Evolutionary conservation across 2,113 vertebrate genomes (phyloP), one percentile per base, ranked within the genome.

Genomic region (Mormoops blainvillei): DNA sequence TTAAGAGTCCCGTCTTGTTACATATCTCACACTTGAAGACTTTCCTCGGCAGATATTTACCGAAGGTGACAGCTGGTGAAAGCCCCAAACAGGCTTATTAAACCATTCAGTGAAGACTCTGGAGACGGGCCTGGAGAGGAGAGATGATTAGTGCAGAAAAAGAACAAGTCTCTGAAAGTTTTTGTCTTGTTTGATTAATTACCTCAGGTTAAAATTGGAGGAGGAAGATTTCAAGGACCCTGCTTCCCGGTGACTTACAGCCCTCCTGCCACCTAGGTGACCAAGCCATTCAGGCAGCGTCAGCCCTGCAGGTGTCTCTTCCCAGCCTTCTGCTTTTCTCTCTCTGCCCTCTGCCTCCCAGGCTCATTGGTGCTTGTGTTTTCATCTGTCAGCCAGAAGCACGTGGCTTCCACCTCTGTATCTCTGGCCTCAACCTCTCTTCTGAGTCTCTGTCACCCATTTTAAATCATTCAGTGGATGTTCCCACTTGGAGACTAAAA

Each of bases 171-270:
- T 86, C 61, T 74, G 54, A 50, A 86, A 76, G 54, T 77, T 82
- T 95, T 70, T 95, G 67, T 94, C 63, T 54, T 13, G 0, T 93
- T 86, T 97, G 95, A 97, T 97, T 94, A 96, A 97, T 97, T 91
- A 80, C 74, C 63, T 86, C 36, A 31, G 36, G 20, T 78, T 94
- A 95, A 88, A 78, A 83, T 61, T 80, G 63, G 38, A 88, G 52
- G 28, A 86, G 36, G 45, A 68, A 43, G 43, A 45, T 36, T 85
- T 68, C 33, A 94, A 88, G 83, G 24, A 12, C 50, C 82, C 54
- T 10, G 3, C 36, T 36, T 38, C 19, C 41, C 0, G 0, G 50
- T 8, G 61, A 58, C 58, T 70, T 73, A 2, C 41, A 65, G 33
- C 31, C 50, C 65, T 50, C 0, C 0, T 0, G 13, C 38, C 9